Conservation (phyloP, 2,797 vertebrate species). For the Mus minutoides region DNA sequence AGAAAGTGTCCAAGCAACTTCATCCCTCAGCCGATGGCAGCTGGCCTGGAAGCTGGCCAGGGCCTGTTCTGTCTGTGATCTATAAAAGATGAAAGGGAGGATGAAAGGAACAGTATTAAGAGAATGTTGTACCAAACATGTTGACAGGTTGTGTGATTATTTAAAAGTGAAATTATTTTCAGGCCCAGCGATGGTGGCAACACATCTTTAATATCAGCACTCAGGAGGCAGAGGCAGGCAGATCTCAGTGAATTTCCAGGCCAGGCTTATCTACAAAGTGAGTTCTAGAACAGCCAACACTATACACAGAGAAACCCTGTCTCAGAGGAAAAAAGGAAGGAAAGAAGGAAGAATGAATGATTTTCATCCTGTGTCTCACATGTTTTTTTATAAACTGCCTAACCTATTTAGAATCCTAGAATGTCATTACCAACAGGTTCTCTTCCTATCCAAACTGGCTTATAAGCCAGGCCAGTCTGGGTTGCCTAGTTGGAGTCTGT, state of each 20-base stretch:
- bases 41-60: neutral
- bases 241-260: neutral
- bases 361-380: conserved; percentile 6
- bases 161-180: conserved; percentile 17
- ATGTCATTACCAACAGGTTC: neutral
- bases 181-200: neutral
- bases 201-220: neutral
- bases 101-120: neutral
- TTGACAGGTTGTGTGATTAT: neutral
- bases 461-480: neutral
- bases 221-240: neutral
- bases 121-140: neutral
- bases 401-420: neutral
- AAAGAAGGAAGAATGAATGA: neutral
- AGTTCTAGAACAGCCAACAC: neutral
- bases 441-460: neutral
- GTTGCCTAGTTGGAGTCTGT: neutral
- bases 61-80: neutral
- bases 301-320: neutral
- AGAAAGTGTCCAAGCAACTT: neutral
- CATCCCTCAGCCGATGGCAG: neutral
- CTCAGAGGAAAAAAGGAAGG: neutral
- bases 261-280: neutral
- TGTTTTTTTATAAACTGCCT: neutral
- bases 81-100: neutral